A percentile compares a stretch with the other conserved stretches of the same genome.
Conservation (phyloP, 2,888 invertebrate species). For the Cosmia trapezina region DNA sequence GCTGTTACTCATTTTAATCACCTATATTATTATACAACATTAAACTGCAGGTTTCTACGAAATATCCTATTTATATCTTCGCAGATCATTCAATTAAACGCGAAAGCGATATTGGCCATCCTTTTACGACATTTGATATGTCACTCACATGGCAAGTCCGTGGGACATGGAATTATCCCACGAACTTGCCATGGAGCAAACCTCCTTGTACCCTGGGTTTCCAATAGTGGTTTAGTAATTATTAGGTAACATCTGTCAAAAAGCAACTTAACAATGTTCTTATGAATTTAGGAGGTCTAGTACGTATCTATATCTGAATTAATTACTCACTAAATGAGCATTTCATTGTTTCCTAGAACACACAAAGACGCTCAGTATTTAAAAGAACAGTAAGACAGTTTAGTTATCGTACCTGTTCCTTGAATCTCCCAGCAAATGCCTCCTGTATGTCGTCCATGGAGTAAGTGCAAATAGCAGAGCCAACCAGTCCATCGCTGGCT, state of each 20-base stretch:
- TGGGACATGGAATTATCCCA: not conserved
- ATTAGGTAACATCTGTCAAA: not conserved
- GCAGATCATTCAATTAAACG: conserved; percentile 39
- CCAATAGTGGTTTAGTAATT: not conserved
- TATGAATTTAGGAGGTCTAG: not conserved
- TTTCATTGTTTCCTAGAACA: conserved; percentile 1
- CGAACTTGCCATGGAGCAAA: not conserved
- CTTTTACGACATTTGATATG: conserved; percentile 22
- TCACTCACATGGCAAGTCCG: conserved; percentile 9
- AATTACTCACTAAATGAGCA: not conserved
- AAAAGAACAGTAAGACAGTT: conserved; percentile 9
- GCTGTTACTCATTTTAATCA: conserved; percentile 51
- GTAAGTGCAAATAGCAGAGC: conserved; percentile 93
- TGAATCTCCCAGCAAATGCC: conserved; percentile 92
- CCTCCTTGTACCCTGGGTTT: not conserved
- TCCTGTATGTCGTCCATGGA: conserved; percentile 92
- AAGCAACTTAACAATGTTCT: not conserved
- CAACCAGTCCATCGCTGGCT: conserved; percentile 92
- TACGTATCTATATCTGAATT: not conserved
- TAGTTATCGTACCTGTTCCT: conserved; percentile 89
- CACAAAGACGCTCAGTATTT: not conserved
- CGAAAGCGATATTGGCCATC: conserved; percentile 15
- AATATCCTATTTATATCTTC: conserved; percentile 14
- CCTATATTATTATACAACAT: conserved; percentile 41
- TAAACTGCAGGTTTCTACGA: conserved; percentile 14